Conservation (phyloP, 2,888 invertebrate species). For the Hyposoter didymator region DNA sequence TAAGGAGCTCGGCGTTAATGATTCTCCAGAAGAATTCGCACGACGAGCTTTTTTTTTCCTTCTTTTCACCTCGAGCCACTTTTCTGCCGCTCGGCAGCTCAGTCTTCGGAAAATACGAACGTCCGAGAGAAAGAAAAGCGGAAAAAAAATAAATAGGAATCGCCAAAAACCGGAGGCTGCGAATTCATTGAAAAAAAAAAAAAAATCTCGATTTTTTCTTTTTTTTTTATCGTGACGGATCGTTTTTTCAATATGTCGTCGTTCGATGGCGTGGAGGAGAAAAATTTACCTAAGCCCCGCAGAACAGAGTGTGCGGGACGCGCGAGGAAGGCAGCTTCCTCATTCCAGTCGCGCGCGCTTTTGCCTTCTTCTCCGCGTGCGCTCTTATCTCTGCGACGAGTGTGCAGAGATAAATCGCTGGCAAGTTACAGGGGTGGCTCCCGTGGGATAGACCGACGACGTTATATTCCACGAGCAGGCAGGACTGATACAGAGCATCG, state of each 20-base stretch:
- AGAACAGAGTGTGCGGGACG: not conserved
- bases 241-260: constrained; percentile 3
- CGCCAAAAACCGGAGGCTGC: no score
- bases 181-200: no score
- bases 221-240: no score
- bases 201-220: no score
- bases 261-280: not conserved
- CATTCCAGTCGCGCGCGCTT: constrained; percentile 3
- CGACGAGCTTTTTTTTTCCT: no score
- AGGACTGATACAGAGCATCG: constrained; percentile 37
- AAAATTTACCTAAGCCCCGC: no score
- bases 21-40: constrained; percentile 29
- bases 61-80: no score
- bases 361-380: constrained; percentile 49
- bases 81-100: no score
- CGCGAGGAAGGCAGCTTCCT: not conserved
- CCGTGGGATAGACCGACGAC: constrained; percentile 71
- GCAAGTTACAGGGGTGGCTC: constrained; percentile 80
- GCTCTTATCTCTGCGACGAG: constrained; percentile 65
- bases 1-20: constrained; percentile 11
- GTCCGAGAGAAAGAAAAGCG: no score
- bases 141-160: no score
- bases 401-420: constrained; percentile 82
- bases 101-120: no score
- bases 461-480: no score